These are phyloP conservation scores for Rhipidura dahli DNA, from an alignment of 2,113 vertebrate species.

Conservation along the genomic window DNA sequence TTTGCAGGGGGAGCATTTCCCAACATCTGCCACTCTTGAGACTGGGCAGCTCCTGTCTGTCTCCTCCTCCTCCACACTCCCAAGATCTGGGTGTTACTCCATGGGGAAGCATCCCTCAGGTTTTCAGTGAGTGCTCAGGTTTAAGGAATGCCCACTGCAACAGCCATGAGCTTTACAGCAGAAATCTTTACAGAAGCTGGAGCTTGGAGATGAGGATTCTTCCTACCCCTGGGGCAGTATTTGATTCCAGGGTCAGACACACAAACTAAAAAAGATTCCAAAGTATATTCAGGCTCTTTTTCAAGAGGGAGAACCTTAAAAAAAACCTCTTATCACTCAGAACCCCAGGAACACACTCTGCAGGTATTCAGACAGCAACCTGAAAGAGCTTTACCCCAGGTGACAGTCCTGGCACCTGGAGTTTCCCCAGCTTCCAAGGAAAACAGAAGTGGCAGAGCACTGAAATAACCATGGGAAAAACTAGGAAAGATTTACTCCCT, in stretches of 20 bases:
- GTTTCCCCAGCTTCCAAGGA: not conserved
- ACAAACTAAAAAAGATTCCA: not conserved
- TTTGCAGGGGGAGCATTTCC: not conserved
- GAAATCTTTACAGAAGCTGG: not conserved
- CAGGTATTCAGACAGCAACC: not conserved
- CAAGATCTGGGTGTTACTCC: not conserved
- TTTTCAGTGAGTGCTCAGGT: not conserved
- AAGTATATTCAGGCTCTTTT: not conserved
- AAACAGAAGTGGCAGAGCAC: not conserved
- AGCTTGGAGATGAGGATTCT: not conserved
- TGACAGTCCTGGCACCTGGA: not conserved
- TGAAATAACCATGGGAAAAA: not conserved
- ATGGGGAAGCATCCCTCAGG: not conserved
- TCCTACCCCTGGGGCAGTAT: not conserved
- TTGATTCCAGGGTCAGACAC: not conserved
- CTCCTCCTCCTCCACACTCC: not conserved
- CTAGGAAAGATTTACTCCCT: not conserved
- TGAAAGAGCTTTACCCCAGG: not conserved
- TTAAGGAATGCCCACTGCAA: not conserved
- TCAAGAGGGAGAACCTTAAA: conserved; percentile 56
- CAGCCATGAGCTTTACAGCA: not conserved
- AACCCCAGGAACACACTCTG: conserved; percentile 36
- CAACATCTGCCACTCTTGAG: not conserved
- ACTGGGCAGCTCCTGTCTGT: not conserved
- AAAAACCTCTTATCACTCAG: conserved; percentile 39